Percentiles rank a stretch among this genome's conserved stretches.
phyloP scores from a whole-genome alignment of 2,113 vertebrate genomes.

The Riparia riparia region DNA sequence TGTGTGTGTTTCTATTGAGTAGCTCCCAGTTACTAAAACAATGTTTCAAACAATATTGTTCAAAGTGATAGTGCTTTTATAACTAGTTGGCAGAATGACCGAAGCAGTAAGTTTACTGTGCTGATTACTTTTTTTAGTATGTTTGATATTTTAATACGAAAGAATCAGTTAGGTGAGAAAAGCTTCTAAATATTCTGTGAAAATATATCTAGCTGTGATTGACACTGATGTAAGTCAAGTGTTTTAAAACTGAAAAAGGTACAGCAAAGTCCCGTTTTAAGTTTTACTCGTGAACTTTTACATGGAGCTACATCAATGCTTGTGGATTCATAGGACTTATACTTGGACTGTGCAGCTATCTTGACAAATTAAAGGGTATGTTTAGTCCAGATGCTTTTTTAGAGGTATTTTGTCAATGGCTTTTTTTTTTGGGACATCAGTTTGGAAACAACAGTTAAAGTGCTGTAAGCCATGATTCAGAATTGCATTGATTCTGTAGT shows the following conservation, averaged over 20 bases:
- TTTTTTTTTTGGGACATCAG: not conserved
- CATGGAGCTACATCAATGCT: not conserved
- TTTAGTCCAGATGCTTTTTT: not conserved
- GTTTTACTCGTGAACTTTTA: not conserved
- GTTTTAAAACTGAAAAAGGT: not conserved
- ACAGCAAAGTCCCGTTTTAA: not conserved
- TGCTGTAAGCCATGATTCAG: not conserved
- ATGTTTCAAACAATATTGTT: not conserved
- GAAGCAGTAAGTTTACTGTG: not conserved
- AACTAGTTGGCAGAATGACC: not conserved
- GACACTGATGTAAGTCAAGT: not conserved
- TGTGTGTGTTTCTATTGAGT: not conserved
- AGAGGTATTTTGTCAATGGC: not conserved
- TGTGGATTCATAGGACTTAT: not conserved
- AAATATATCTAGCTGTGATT: not conserved
- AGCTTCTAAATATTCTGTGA: not conserved
- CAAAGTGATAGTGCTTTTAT: not conserved
- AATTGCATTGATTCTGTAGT: not conserved
- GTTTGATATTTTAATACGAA: not conserved
- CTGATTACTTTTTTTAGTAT: not conserved
- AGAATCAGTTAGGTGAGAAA: not conserved
- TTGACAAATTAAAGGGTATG: not conserved
- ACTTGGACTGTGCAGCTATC: not conserved
- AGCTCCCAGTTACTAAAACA: not conserved
- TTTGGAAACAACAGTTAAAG: not conserved